Evolutionary conservation across 2,888 invertebrate genomes (phyloP).

Genomic region (Acronicta aceris): DNA sequence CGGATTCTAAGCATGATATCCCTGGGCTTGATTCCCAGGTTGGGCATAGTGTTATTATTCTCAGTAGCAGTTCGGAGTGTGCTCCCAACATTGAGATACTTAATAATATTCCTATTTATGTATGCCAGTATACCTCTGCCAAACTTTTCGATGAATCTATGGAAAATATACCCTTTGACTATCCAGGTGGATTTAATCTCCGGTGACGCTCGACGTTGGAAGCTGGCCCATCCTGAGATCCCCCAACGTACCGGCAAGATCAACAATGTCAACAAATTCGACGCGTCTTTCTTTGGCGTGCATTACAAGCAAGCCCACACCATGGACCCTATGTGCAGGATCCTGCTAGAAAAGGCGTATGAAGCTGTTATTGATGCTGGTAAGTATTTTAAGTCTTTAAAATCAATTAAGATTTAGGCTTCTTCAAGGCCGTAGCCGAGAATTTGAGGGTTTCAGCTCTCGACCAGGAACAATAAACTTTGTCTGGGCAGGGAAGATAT

Average conservation of each 20-base stretch:
- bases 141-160: neutral
- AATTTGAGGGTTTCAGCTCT: too few species aligned
- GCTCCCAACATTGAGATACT: too few species aligned
- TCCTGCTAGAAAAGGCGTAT: conserved; percentile 93
- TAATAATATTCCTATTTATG: too few species aligned
- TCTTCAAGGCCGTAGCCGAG: too few species aligned
- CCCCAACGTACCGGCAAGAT: conserved; percentile 93
- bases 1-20: too few species aligned
- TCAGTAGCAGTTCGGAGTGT: too few species aligned
- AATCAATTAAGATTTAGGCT: too few species aligned
- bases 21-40: too few species aligned
- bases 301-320: conserved; percentile 93
- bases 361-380: conserved; percentile 94
- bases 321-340: conserved; percentile 94
- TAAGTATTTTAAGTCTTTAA: conserved; percentile 50
- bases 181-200: conserved; percentile 94
- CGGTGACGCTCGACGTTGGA: conserved; percentile 94
- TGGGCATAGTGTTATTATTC: too few species aligned
- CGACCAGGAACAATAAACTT: too few species aligned
- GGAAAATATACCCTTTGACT: neutral
- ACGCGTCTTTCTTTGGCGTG: conserved; percentile 93
- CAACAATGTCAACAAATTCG: conserved; percentile 92
- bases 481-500: too few species aligned
- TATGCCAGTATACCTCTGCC: too few species aligned
- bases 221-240: conserved; percentile 92